Evolutionary conservation across 2,888 invertebrate genomes (phyloP), one percentile per base, ranked within the genome.

Genomic region (Pogonocherus hispidulus): DNA sequence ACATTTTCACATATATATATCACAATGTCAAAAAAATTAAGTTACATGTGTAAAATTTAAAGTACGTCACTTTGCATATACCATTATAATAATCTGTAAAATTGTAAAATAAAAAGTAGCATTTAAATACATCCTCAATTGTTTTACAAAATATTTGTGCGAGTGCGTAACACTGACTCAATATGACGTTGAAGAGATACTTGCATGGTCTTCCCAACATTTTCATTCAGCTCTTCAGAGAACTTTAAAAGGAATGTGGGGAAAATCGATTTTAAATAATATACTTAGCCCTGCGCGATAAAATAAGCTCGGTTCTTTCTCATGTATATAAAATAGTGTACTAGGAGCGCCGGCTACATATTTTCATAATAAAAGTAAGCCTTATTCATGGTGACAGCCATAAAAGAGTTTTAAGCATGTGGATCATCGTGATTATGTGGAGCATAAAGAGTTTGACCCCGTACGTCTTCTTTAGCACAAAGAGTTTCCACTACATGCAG

Each of bases 381-480:
- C 70, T 70, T 70, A 71, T 74, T 66, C 69, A 69, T 66, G 66
- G 66, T 64, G 63, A 65, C 57, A 60, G 72, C 71, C 67, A 71
- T 77, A 75, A 75, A 76, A 75, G 76, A 75, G 73, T 73, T 74
- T 72, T 73, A 76, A 76, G 74, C 72, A 68, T 76, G 73, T 73
- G 73, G 74, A 73, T 76, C 67, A 72, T 68, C 57, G 67, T 71
- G 75, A 75, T 76, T 76, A 75, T 69, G 63, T 63, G 62, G 63
- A 70, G 69, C 68, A 75, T 69, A 75, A 73, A 73, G 72, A 75
- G 67, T 74, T 68, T 74, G 71, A 73, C 74, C 73, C 66, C 69
- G 71, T 74, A 72, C 68, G 56, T 72, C 71, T 75, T 76, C 72
- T 73, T 76, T 69, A 59, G 23, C 22, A 47, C 14, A 52, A 52